Conservation (phyloP, 2,797 vertebrate species). For the Periparus ater region DNA sequence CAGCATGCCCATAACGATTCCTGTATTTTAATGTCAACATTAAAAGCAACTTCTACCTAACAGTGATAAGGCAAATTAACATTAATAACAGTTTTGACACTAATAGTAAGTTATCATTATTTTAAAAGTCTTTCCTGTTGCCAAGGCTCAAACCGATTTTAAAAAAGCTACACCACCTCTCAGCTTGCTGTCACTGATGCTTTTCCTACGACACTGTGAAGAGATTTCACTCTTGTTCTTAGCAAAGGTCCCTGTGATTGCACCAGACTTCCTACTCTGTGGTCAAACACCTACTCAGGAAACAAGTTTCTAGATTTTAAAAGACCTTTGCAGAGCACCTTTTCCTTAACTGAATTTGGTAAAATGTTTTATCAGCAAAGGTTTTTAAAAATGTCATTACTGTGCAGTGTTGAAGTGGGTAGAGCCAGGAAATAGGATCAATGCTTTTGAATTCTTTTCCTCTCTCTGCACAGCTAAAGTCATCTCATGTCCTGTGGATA, state of each 20-base stretch:
- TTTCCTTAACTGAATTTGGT: neutral
- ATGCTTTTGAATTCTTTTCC: neutral
- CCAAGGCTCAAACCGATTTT: slow-evolving; percentile 62
- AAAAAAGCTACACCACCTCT: slow-evolving; percentile 21
- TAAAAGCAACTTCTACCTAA: slow-evolving; percentile 77
- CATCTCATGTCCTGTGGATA: neutral
- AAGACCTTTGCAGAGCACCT: neutral
- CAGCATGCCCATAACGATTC: slow-evolving; percentile 67
- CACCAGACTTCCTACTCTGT: neutral
- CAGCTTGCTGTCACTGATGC: slow-evolving; percentile 39
- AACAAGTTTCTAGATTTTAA: neutral
- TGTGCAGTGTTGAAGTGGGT: neutral
- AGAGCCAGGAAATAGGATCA: neutral
- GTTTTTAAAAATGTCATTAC: neutral
- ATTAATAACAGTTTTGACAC: slow-evolving; percentile 78
- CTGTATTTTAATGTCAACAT: slow-evolving; percentile 77
- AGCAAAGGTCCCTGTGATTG: neutral
- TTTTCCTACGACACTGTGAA: slow-evolving; percentile 31
- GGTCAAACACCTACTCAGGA: neutral
- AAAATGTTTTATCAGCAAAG: neutral
- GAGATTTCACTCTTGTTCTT: slow-evolving; percentile 6
- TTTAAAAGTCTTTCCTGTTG: slow-evolving; percentile 64
- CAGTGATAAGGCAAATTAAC: slow-evolving; percentile 74
- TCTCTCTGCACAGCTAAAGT: neutral
- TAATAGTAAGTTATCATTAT: slow-evolving; percentile 76